phyloP scores from a whole-genome alignment of 1,140 invertebrate genomes.

The Drosophila santomea region DNA sequence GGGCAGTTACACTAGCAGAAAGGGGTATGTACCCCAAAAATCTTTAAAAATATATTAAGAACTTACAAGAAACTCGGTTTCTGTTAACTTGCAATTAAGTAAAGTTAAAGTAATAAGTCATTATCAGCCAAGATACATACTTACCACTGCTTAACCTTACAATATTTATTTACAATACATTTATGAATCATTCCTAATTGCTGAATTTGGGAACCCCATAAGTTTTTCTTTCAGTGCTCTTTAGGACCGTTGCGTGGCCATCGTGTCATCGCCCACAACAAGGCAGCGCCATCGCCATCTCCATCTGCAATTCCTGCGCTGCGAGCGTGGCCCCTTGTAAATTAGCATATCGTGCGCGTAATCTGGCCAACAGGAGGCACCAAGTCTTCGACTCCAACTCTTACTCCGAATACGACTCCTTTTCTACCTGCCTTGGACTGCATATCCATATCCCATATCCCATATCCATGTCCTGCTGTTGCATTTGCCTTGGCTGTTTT shows the following conservation, averaged over 20 bases:
- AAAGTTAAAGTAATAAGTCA: too few relatives aligned
- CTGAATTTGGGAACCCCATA: neutral
- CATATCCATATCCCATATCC: constrained; percentile 45
- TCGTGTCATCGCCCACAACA: constrained; percentile 75
- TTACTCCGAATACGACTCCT: neutral
- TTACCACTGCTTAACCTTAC: too few relatives aligned
- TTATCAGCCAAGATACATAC: too few relatives aligned
- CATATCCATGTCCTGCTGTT: constrained; percentile 76
- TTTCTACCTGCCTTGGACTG: constrained; percentile 19
- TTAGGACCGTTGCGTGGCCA: constrained; percentile 55
- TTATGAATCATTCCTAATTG: too few relatives aligned
- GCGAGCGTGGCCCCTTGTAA: constrained; percentile 62
- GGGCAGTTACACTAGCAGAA: constrained; percentile 22
- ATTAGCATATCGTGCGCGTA: constrained; percentile 83
- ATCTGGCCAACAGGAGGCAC: constrained; percentile 76
- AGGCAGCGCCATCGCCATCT: constrained; percentile 41
- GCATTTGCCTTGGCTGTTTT: constrained; percentile 26
- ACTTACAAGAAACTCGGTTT: too few relatives aligned
- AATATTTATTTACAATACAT: too few relatives aligned
- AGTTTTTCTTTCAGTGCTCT: neutral
- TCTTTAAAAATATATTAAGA: neutral
- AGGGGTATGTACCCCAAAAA: neutral
- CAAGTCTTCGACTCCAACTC: constrained; percentile 3
- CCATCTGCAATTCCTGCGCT: constrained; percentile 41
- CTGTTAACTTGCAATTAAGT: too few relatives aligned